Evolutionary conservation across 2,113 vertebrate species (phyloP).

Genomic region (Mormyrus iriodes): DNA sequence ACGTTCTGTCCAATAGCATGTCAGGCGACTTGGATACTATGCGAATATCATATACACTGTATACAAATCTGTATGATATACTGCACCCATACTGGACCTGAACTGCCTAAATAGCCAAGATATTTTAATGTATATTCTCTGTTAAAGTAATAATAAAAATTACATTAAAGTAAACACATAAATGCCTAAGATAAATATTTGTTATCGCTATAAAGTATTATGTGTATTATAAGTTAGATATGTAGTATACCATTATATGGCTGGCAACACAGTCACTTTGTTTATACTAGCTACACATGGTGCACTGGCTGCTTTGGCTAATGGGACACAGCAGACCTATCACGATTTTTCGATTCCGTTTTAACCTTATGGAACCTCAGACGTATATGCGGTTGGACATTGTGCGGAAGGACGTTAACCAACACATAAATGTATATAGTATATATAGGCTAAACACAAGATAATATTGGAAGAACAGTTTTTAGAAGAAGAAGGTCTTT

Average conservation of each 20-base stretch:
- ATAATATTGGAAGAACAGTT: neutral
- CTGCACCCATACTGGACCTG: neutral
- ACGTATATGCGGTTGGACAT: neutral
- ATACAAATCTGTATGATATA: neutral
- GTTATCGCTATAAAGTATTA: neutral
- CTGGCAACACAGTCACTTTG: neutral
- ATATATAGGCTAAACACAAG: neutral
- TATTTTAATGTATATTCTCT: too few species aligned
- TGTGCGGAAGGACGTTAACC: neutral
- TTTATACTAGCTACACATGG: neutral
- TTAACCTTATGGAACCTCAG: neutral
- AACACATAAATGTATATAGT: neutral
- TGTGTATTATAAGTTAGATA: neutral
- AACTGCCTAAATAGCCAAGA: neutral
- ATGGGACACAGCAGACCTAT: neutral
- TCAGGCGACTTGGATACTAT: neutral
- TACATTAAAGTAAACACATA: neutral
- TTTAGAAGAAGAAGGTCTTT: neutral
- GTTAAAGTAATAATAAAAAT: too few species aligned
- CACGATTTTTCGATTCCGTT: neutral
- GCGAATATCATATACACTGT: neutral
- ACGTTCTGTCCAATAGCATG: neutral
- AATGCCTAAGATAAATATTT: too few species aligned
- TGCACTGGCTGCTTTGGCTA: neutral
- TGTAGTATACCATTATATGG: neutral